These are phyloP conservation scores for Riparia riparia DNA, from an alignment of 2,113 vertebrate genomes.

Conservation along the genomic window DNA sequence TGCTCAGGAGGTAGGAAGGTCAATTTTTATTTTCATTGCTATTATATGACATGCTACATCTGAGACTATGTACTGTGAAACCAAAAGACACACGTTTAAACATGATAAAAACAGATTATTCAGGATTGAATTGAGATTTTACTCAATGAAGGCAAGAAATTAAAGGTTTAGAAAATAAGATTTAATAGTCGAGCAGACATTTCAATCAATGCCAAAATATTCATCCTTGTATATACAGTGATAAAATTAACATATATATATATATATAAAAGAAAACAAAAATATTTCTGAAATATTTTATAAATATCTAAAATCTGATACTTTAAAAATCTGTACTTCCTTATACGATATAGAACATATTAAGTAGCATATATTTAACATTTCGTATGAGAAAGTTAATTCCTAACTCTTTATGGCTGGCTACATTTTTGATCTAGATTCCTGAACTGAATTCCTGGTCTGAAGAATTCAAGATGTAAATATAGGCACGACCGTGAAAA, in stretches of 20 bases:
- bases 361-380: not conserved
- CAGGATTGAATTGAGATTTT: not conserved
- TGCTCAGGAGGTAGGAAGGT: not conserved
- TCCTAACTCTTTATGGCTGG: not conserved
- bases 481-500: not conserved
- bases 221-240: constrained; percentile 29
- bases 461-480: not conserved
- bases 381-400: not conserved
- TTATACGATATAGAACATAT: not conserved
- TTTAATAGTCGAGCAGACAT: not conserved
- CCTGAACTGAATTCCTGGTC: not conserved
- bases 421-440: not conserved
- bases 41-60: not conserved
- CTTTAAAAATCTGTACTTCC: not conserved
- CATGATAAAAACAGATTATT: not conserved
- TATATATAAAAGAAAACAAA: not conserved
- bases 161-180: not conserved
- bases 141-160: not conserved
- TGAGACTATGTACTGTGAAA: not conserved
- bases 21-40: not conserved
- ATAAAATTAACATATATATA: not conserved
- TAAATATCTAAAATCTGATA: constrained; percentile 30
- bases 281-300: constrained; percentile 26
- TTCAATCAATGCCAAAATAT: not conserved
- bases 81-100: not conserved